Evolutionary conservation across 1,140 invertebrate genomes (phyloP).

Genomic region (Drusus annulatus): DNA sequence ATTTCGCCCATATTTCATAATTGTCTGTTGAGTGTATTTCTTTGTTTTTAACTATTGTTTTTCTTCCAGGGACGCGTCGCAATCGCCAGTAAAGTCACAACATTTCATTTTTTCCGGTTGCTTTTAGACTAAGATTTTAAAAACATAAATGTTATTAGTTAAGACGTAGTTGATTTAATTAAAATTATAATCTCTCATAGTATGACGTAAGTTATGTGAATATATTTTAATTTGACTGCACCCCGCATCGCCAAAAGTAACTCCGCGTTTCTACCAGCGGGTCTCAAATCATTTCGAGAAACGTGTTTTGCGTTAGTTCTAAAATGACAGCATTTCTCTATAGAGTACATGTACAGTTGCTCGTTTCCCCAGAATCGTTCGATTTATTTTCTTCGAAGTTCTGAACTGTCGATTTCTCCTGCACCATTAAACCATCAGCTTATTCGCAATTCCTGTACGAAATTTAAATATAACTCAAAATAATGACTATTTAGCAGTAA

Average conservation of each 20-base stretch:
- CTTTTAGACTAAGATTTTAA: conserved; percentile 24
- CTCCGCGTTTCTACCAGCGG: no score
- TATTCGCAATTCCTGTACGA: no score
- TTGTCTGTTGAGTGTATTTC: not conserved
- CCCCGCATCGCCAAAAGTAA: conserved; percentile 1
- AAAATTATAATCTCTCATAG: conserved; percentile 33
- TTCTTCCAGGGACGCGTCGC: conserved; percentile 52
- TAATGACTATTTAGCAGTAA: no score
- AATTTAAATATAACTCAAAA: no score
- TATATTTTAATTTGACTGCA: conserved; percentile 17
- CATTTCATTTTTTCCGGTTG: conserved; percentile 1
- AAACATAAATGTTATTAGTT: conserved; percentile 23
- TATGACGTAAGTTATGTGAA: not conserved
- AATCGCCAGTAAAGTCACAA: conserved; percentile 53
- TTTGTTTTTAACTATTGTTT: conserved; percentile 6
- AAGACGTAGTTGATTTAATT: conserved; percentile 9
- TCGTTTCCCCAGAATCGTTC: no score
- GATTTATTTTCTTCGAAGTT: no score
- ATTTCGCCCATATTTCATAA: not conserved
- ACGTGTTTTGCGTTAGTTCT: no score
- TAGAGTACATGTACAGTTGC: no score
- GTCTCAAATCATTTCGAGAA: no score
- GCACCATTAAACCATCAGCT: no score
- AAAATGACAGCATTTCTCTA: no score
- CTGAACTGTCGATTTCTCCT: no score